A percentile compares a stretch with the other conserved stretches of the same genome.
phyloP scores from a whole-genome alignment of 92 coral and sea anemone species.

The Metridium senile region DNA sequence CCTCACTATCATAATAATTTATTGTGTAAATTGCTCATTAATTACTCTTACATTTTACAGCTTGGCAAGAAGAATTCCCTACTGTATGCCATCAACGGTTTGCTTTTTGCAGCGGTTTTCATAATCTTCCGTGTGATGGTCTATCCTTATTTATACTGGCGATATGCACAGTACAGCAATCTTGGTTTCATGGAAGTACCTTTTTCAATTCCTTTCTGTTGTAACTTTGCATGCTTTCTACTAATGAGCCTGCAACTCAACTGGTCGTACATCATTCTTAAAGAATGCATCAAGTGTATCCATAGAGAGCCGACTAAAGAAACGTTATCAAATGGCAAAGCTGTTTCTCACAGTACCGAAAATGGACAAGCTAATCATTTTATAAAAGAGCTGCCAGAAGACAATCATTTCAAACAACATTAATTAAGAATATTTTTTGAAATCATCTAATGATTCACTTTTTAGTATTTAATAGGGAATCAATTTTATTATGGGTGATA shows the following conservation, averaged over 20 bases:
- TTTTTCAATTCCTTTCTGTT: constrained; percentile 69
- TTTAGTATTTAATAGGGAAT: no score
- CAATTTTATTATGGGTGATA: no score
- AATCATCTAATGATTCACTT: no score
- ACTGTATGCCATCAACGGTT: constrained; percentile 76
- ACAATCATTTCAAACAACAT: not conserved
- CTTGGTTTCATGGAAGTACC: constrained; percentile 63
- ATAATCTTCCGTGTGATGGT: constrained; percentile 76
- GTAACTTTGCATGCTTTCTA: constrained; percentile 75
- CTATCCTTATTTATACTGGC: constrained; percentile 93
- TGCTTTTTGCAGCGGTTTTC: constrained; percentile 69
- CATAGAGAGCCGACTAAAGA: constrained; percentile 2
- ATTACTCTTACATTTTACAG: no score
- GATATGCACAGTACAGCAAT: constrained; percentile 64
- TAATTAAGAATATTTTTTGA: not conserved
- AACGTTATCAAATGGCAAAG: constrained; percentile 10
- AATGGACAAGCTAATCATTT: not conserved
- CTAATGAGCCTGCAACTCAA: constrained; percentile 76
- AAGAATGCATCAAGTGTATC: constrained; percentile 54
- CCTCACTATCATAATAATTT: no score
- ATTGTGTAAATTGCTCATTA: no score
- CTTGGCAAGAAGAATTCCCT: constrained; percentile 71
- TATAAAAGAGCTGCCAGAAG: not conserved
- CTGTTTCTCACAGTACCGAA: not conserved
- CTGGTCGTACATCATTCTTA: constrained; percentile 80